phyloP scores from a whole-genome alignment of 2,797 vertebrate species.

The Neopelma chrysocephalum region DNA sequence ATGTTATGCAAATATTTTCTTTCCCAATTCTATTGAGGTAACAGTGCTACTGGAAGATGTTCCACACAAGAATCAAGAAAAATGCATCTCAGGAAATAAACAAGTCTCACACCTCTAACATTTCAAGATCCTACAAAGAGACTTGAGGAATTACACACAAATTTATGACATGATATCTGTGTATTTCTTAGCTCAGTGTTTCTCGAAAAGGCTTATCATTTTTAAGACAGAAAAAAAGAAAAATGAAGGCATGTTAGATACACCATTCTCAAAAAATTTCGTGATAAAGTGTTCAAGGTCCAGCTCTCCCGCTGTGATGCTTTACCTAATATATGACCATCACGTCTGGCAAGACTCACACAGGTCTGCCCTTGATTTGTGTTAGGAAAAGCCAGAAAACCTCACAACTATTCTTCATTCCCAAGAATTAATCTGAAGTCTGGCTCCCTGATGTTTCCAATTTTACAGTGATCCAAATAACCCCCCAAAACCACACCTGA shows the following conservation, averaged over 20 bases:
- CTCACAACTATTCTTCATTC: slow-evolving; percentile 35
- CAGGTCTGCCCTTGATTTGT: slow-evolving; percentile 59
- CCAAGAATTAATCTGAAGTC: slow-evolving; percentile 6
- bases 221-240: neutral
- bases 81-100: neutral
- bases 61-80: neutral
- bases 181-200: neutral
- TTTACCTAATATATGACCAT: slow-evolving; percentile 40
- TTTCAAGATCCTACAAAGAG: neutral
- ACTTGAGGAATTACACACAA: neutral
- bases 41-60: neutral
- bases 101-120: neutral
- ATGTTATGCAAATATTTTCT: neutral
- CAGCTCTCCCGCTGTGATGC: slow-evolving; percentile 15
- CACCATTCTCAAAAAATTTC: neutral
- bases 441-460: slow-evolving; percentile 54
- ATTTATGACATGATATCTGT: neutral
- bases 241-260: slow-evolving; percentile 2
- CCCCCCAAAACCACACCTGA: slow-evolving; percentile 40
- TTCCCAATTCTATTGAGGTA: neutral
- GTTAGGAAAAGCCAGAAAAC: slow-evolving; percentile 48
- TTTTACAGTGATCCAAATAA: slow-evolving; percentile 37
- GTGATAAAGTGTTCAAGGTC: neutral
- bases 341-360: neutral
- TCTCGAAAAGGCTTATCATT: neutral